Conservation (phyloP, 2,797 vertebrate genomes). For the Stomatorhinus walkeri region DNA sequence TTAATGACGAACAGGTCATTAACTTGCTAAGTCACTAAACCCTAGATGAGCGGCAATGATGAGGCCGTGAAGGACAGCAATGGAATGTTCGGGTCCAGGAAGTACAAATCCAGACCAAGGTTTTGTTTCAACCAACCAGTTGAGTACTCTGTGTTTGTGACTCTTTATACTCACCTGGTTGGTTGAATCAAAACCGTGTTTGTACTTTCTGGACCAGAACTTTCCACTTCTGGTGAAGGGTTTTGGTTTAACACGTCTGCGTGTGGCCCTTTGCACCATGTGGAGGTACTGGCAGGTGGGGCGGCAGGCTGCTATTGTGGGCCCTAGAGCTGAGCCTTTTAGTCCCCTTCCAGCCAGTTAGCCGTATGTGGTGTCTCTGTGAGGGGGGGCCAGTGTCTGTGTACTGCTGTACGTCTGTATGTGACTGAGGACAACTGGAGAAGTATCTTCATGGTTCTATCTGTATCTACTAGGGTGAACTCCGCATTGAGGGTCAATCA, state of each 20-base stretch:
- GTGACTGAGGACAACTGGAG: not conserved
- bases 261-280: not conserved
- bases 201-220: not conserved
- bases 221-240: not conserved
- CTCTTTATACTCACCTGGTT: not conserved
- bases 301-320: not conserved
- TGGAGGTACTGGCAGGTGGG: not conserved
- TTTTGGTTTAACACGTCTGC: not conserved
- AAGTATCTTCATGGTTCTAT: not conserved
- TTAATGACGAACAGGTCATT: not conserved
- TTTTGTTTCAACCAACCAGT: not conserved
- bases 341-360: not conserved
- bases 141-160: not conserved
- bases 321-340: not conserved
- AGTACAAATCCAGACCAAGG: not conserved
- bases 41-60: not conserved
- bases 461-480: not conserved
- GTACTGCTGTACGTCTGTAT: not conserved
- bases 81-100: not conserved
- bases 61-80: not conserved
- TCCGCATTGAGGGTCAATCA: not conserved
- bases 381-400: not conserved
- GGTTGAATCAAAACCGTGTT: not conserved
- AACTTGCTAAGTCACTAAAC: not conserved
- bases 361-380: not conserved